Conservation (phyloP, 2,888 invertebrate species). For the Clanis bilineata region DNA sequence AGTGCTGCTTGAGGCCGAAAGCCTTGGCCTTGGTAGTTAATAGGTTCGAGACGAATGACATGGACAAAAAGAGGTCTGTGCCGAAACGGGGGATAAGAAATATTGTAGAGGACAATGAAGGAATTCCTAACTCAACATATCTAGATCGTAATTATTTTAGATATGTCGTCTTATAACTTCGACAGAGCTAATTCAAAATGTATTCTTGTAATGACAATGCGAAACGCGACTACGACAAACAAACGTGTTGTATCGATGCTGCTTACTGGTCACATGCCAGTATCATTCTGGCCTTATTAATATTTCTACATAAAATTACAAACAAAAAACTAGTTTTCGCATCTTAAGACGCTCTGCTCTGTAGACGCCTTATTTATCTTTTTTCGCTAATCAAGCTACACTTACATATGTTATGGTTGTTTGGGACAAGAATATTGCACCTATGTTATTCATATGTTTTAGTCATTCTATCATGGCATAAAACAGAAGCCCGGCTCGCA, state of each 20-base stretch:
- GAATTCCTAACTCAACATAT: background rate
- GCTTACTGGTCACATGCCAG: background rate
- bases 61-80: background rate
- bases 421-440: no score
- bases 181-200: no score
- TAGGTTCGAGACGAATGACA: background rate
- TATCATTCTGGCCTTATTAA: background rate
- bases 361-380: no score
- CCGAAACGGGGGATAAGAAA: background rate
- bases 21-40: background rate
- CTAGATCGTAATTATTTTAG: background rate
- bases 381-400: no score
- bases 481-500: no score
- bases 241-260: background rate
- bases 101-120: background rate
- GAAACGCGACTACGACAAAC: background rate
- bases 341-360: no score
- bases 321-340: background rate
- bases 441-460: no score
- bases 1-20: background rate
- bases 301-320: conserved; percentile 1
- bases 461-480: no score
- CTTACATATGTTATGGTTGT: no score
- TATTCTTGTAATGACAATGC: background rate
- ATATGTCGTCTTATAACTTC: no score